A percentile compares a stretch with the other conserved stretches of the same genome.
Conservation (phyloP, 2,888 invertebrate genomes). For the Latrodectus hesperus region DNA sequence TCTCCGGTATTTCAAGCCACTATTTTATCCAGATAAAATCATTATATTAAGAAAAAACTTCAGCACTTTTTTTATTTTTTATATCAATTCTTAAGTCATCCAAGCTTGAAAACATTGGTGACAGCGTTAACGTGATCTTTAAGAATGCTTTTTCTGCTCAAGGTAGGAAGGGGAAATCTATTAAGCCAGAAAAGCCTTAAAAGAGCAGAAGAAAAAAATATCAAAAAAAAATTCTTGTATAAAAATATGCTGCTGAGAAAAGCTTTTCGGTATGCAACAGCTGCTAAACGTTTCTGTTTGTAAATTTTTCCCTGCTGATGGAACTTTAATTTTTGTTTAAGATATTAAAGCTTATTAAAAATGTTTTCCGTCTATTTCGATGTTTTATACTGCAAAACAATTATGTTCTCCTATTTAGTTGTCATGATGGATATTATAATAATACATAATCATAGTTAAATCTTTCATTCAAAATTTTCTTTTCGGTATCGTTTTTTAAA, state of each 20-base stretch:
- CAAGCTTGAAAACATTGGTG: constrained; percentile 50
- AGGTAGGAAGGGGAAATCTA: constrained; percentile 20
- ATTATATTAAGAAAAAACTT: constrained; percentile 15
- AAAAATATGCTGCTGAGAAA: constrained; percentile 43
- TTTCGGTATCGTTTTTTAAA: too few relatives aligned
- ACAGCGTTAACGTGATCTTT: constrained; percentile 50
- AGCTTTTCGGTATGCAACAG: constrained; percentile 54
- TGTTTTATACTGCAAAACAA: too few relatives aligned
- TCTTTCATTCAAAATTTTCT: too few relatives aligned
- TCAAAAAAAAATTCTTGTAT: constrained; percentile 21
- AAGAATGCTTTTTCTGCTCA: constrained; percentile 20
- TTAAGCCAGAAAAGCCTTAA: constrained; percentile 26
- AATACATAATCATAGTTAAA: too few relatives aligned
- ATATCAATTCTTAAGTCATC: constrained; percentile 36
- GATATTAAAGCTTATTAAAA: too few relatives aligned
- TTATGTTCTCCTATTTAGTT: too few relatives aligned
- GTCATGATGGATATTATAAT: too few relatives aligned
- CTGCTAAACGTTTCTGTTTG: constrained; percentile 40
- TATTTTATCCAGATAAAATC: constrained; percentile 30
- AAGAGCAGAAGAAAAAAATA: constrained; percentile 22
- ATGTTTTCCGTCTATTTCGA: too few relatives aligned
- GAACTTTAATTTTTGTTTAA: constrained; percentile 17
- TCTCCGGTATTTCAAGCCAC: constrained; percentile 15
- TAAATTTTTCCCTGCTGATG: constrained; percentile 5
- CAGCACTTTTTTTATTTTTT: constrained; percentile 18